A percentile compares a stretch with the other conserved stretches of the same genome.
Evolutionary conservation across 2,797 vertebrate genomes (phyloP).

Genomic region (Artibeus lituratus): DNA sequence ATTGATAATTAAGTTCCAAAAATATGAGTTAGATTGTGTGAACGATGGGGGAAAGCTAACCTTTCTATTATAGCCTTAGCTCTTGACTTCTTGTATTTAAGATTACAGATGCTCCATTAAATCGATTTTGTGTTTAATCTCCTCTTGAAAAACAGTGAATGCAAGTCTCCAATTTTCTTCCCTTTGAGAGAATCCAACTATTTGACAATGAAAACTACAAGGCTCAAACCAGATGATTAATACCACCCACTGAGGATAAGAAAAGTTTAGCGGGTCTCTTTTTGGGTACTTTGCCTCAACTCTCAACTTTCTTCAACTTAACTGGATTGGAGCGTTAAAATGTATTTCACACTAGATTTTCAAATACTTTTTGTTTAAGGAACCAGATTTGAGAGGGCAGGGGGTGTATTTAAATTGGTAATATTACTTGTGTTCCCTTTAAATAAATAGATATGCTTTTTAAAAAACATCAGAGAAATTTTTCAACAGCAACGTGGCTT

Average conservation of each 20-base stretch:
- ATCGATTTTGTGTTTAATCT: constrained; percentile 77
- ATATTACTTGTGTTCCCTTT: background rate
- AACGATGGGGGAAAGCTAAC: constrained; percentile 75
- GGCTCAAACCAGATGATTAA: constrained; percentile 63
- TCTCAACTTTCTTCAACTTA: constrained; percentile 26
- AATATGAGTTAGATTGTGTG: constrained; percentile 73
- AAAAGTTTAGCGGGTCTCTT: constrained; percentile 51
- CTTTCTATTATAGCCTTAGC: constrained; percentile 72
- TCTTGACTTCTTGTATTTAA: constrained; percentile 78
- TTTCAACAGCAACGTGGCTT: background rate
- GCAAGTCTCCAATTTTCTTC: constrained; percentile 69
- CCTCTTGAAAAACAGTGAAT: constrained; percentile 74
- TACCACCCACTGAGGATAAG: constrained; percentile 57
- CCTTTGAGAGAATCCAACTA: constrained; percentile 69
- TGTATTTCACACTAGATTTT: constrained; percentile 43
- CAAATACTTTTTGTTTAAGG: constrained; percentile 1
- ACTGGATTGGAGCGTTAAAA: constrained; percentile 9
- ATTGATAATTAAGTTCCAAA: constrained; percentile 78
- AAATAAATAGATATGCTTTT: background rate
- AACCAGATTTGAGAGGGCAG: background rate
- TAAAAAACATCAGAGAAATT: background rate
- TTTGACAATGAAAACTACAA: constrained; percentile 71
- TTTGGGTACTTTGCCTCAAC: constrained; percentile 37
- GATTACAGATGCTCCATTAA: constrained; percentile 76
- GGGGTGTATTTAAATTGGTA: background rate